A percentile compares a stretch with the other conserved stretches of the same genome.
These are phyloP conservation scores for Dendrocincla fuliginosa DNA, from an alignment of 2,797 vertebrate species.

Conservation along the genomic window DNA sequence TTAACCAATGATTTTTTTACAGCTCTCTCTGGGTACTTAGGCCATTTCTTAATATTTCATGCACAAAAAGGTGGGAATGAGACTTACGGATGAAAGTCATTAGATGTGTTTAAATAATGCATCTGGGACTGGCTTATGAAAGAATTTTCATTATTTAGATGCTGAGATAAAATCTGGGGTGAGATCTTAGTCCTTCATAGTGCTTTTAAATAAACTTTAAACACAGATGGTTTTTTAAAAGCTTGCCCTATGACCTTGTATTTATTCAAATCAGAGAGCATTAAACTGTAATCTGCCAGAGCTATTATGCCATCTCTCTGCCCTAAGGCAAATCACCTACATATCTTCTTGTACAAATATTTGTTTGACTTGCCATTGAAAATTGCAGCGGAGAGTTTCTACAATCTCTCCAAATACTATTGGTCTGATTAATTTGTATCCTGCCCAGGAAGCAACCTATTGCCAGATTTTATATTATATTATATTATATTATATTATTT, in stretches of 20 bases:
- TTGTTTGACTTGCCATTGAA: not conserved
- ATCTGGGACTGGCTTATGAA: not conserved
- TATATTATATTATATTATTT: not conserved
- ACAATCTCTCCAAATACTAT: not conserved
- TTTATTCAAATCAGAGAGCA: not conserved
- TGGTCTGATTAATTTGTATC: not conserved
- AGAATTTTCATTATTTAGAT: not conserved
- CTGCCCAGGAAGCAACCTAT: not conserved
- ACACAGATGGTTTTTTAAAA: not conserved
- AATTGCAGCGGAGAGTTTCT: not conserved
- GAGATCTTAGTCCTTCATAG: not conserved
- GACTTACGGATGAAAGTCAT: not conserved
- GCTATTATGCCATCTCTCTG: not conserved
- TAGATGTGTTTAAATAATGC: not conserved
- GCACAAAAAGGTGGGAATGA: not conserved
- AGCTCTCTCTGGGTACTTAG: not conserved
- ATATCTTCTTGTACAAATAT: not conserved
- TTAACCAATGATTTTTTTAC: not conserved
- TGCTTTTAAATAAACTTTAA: not conserved
- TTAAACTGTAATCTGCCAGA: not conserved
- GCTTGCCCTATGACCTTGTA: not conserved
- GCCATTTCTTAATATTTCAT: not conserved
- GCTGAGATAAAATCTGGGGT: not conserved
- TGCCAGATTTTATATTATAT: not conserved
- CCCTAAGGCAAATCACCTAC: not conserved